Evolutionary conservation across 2,113 vertebrate species (phyloP).

Genomic region (Cyprinodon brontotheroides): DNA sequence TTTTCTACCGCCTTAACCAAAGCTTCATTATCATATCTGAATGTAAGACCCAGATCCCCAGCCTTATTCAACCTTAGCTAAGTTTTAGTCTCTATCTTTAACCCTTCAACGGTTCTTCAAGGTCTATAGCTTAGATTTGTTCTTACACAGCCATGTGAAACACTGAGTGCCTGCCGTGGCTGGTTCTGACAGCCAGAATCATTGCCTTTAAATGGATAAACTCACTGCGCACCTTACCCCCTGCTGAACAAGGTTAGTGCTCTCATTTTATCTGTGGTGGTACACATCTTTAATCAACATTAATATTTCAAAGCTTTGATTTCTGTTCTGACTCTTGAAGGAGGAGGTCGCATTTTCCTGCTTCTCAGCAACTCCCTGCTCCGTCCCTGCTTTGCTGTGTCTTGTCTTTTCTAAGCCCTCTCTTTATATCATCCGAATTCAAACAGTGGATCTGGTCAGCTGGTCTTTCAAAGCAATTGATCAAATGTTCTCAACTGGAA

Average conservation of each 20-base stretch:
- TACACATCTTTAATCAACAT: neutral
- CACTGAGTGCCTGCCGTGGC: slow-evolving; percentile 29
- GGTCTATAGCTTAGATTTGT: slow-evolving; percentile 9
- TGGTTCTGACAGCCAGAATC: slow-evolving; percentile 43
- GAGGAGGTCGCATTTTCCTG: too few species aligned
- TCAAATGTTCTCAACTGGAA: too few species aligned
- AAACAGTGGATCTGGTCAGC: too few species aligned
- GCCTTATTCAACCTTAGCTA: neutral
- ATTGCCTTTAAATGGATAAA: slow-evolving; percentile 54
- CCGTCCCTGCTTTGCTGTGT: too few species aligned
- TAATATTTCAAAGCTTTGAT: neutral
- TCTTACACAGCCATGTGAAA: slow-evolving; percentile 34
- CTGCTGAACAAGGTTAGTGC: slow-evolving; percentile 32
- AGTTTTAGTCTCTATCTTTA: neutral
- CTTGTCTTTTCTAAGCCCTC: too few species aligned
- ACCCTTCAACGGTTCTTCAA: neutral
- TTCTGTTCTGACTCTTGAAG: neutral
- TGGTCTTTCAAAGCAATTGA: too few species aligned
- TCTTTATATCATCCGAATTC: too few species aligned
- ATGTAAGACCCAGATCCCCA: neutral
- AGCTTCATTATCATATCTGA: neutral
- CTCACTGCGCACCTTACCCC: slow-evolving; percentile 19
- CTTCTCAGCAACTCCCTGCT: too few species aligned
- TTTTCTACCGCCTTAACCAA: neutral
- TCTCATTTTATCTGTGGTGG: slow-evolving; percentile 3